Evolutionary conservation across 1,140 invertebrate species (phyloP).

Genomic region (Saccostrea echinata): DNA sequence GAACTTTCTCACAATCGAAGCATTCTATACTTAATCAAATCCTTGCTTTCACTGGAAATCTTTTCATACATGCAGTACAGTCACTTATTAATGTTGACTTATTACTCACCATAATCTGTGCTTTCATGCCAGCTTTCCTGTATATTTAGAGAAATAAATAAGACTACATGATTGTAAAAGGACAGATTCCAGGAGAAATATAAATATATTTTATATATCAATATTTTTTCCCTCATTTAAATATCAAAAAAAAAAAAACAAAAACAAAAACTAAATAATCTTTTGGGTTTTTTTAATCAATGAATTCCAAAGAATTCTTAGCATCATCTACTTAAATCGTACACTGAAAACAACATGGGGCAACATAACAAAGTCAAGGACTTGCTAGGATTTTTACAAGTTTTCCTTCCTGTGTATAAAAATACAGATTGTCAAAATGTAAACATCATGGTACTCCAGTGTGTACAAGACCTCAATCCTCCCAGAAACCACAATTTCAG

Average conservation of each 20-base stretch:
- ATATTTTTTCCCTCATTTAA: not conserved
- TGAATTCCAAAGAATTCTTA: not conserved
- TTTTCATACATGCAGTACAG: no score
- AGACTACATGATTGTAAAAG: not conserved
- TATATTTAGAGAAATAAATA: not conserved
- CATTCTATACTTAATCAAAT: no score
- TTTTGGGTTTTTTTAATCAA: no score
- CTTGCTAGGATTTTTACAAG: not conserved
- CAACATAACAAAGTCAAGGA: not conserved
- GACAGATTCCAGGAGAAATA: no score
- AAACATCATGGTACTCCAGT: not conserved
- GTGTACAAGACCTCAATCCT: not conserved
- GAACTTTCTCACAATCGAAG: no score
- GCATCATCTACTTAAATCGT: not conserved
- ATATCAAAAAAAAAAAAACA: not conserved
- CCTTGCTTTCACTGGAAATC: no score
- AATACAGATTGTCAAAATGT: not conserved
- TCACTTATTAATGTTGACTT: no score
- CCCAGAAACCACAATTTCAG: not conserved
- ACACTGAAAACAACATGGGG: no score
- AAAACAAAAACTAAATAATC: no score
- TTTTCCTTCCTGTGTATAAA: not conserved
- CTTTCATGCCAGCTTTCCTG: constrained; percentile 43
- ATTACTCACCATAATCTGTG: constrained; percentile 40
- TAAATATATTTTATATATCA: not conserved